Base-by-base conservation (phyloP, 1,140 invertebrate genomes). In the Tetragonula clypearis region DNA sequence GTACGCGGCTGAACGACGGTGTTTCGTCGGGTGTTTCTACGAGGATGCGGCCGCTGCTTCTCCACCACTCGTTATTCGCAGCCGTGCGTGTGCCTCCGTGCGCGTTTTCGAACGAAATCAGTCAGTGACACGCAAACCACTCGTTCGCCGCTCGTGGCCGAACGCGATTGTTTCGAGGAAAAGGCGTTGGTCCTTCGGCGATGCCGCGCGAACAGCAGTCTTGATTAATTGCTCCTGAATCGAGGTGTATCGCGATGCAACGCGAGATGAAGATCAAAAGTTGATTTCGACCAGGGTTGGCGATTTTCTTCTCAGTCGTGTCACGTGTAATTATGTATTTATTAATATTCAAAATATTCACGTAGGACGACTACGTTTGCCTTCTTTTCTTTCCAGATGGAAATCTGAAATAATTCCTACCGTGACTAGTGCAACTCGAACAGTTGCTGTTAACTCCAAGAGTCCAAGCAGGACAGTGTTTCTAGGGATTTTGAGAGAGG, bases 1-100 rank as follows among this genome's bases (percentile, higher is more conserved):
- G 79, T 75, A 78, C 84, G 69, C 87, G 82, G 88, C 23, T 75
- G 79, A 85, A 82, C 89, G 88, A 89, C 87, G 86, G 79, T 49
- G 41, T 87, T 89, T 90, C 82, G 88, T 69, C 76, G 87, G 8
- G 77, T 79, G 30, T 30, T 30, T 30, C 88, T 74, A 68, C 60
- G 78, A 75, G 55, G 69, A 76, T 75, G 79, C 56, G 35, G 23
- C 80, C 23, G 72, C 2, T n/a, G 69, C 26, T 65, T 66, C 19
- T 55, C 72, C 11, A 17, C 69, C 11, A 17, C 69, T 65, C 71
- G 58, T 41, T 55, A 53, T 49, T 14, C 15, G 30, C 2, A 56
- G 6, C 14, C 71, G n/a, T 65, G 56, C 72, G 71, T 75, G 58
- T 55, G 58, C 49, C 6, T 11, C 19, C 41, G 17, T 30, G 19